Evolutionary conservation across 1,140 invertebrate species (phyloP), one percentile per base, ranked within the genome.

Genomic region (Cyphomyrmex costatus): DNA sequence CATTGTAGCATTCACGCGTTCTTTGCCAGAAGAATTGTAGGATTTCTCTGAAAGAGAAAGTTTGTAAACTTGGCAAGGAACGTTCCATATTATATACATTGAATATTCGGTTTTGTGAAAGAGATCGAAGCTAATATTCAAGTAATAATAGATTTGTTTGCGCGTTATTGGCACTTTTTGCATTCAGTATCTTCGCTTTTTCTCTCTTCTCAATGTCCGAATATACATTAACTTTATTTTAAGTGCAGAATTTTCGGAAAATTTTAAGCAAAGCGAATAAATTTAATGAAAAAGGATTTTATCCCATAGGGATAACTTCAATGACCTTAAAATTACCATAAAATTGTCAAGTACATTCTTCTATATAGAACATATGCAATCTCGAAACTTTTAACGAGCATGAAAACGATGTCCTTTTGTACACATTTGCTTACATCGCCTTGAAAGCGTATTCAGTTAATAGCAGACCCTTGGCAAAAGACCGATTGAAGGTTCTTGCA

Each of bases 321-420:
- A 84, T 74, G 12, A 36, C n/a, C 70, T 70, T 36, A 12, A 8
- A 19, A 36, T 76, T 56, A 27, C 53, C 33, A 33, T 36, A 83
- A 85, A 65, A 79, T 79, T 60, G 65, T 85, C 33, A 14, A 85
- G 4, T 1, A 14, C 74, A 60, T 74, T 76, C 61, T 85, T 83
- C 88, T 74, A 42, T 66, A 85, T 30, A 51, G 16, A 5, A 49
- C 33, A 33, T 42, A n/a, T 2, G 12, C 49, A 58, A n/a, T 63
- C 51, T 70, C 16, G 71, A 68, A 84, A 87, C 70, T 89, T 88
- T 88, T 85, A 85, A 89, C 66, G 27, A 88, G 74, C 68, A 21
- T 19, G 14, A 76, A 56, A 16, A 58, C 49, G 5, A 60, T 33
- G 33, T 36, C 12, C 46, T 1, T 61, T 49, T 27, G 27, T 58